These are phyloP conservation scores for Hippoglossus stenolepis DNA, from an alignment of 2,113 vertebrate species.

Conservation along the genomic window DNA sequence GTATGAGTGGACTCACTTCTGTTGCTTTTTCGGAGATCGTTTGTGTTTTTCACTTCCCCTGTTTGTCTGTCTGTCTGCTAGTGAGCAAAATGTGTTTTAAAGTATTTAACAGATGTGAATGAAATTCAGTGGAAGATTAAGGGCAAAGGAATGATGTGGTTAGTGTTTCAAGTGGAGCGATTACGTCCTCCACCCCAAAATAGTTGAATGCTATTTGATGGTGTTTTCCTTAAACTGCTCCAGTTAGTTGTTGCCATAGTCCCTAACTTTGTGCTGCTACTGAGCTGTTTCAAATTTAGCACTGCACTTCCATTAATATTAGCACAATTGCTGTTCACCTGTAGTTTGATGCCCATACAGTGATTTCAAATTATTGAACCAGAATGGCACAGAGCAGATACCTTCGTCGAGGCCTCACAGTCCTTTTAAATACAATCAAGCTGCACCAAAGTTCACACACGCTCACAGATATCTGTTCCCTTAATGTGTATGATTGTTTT, in stretches of 20 bases:
- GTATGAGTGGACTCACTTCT: not conserved
- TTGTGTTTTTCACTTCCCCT: not conserved
- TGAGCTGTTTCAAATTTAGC: not conserved
- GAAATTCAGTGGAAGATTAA: not conserved
- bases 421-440: no score
- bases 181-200: not conserved
- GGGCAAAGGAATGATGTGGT: not conserved
- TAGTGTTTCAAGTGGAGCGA: not conserved
- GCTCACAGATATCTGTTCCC: no score
- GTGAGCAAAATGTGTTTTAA: not conserved
- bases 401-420: no score
- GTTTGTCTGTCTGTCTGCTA: not conserved
- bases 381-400: no score
- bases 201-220: not conserved
- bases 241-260: not conserved
- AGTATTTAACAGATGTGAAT: not conserved
- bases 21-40: not conserved
- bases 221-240: not conserved
- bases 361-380: no score
- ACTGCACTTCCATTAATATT: no score
- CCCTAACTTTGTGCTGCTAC: not conserved
- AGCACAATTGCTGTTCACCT: no score
- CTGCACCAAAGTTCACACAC: no score
- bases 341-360: no score
- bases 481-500: no score